Base-by-base conservation (phyloP, 2,797 vertebrate genomes). In the Helicolenus hilgendorfi region DNA sequence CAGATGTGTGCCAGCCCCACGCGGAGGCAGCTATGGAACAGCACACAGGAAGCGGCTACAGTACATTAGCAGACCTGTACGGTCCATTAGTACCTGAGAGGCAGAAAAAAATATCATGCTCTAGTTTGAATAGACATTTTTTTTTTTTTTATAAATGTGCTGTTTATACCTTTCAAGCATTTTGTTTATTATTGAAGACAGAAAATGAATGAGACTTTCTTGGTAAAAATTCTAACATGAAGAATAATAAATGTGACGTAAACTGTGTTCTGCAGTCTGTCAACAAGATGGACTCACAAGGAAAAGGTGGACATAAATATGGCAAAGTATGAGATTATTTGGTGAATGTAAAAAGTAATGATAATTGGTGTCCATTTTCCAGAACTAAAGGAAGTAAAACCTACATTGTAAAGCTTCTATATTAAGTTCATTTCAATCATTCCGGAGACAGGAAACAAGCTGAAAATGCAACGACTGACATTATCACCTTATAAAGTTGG, bases 21-120 rank as follows among this genome's bases (percentile, higher is more conserved):
- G 27, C 31, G 36, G 86, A 87, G 84, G 67, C 2, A 0, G 72
- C 49, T 77, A 76, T 72, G 31, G 18, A 83, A 53, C 75, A 29
- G 72, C 20, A 8, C 71, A 71, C 88, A 87, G 87, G 84, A 92
- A 89, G 82, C 79, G 81, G 77, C 63, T 27, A 15, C 2, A 27
- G 58, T 88, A 74, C 91, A 94, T 93, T 91, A 94, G 86, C 90
- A 81, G 89, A 76, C 36, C 45, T 38, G 55, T 53, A 13, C 72
- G 14, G 65, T 87, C 91, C 93, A 94, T 93, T 95, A 94, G 77
- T 65, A 87, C 76, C 45, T 13, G 18, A 2, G 27, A 77, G 31
- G 65, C 11, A n/a, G 2, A 59, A 33, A 67, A 55, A 79, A 83
- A 74, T 9, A 79, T 15, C 49, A 22, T 15, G 4, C 15, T 55